Conservation (phyloP, 2,113 vertebrate species). For the Oxyura jamaicensis region DNA sequence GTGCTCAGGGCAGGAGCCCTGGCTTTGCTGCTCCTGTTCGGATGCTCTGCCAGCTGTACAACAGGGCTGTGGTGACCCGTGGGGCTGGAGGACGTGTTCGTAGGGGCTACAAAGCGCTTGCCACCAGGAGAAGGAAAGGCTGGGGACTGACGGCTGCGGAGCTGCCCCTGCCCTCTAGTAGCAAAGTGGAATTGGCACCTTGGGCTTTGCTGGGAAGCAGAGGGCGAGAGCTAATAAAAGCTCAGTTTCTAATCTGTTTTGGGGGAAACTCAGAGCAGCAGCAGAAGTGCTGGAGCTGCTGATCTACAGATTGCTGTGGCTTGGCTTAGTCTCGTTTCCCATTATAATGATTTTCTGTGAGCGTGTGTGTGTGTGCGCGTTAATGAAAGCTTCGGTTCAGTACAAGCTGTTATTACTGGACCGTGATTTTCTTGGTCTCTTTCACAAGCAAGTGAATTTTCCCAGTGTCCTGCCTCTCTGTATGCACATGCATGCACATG, state of each 20-base stretch:
- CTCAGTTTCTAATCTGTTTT: conserved; percentile 52
- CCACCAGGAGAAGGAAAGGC: not conserved
- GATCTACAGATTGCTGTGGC: conserved; percentile 41
- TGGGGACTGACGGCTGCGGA: not conserved
- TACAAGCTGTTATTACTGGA: conserved; percentile 52
- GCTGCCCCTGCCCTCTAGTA: not conserved
- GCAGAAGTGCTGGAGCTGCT: conserved; percentile 22
- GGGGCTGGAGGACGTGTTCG: not conserved
- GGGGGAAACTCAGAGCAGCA: not conserved
- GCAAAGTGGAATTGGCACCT: conserved; percentile 34
- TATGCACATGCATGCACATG: conserved; percentile 21
- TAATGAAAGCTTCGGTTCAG: conserved; percentile 54
- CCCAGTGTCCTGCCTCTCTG: not conserved
- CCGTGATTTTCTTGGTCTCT: not conserved
- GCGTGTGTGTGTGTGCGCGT: not conserved
- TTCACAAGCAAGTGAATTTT: conserved; percentile 49
- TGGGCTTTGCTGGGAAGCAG: not conserved
- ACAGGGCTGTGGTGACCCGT: not conserved
- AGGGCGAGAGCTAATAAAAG: conserved; percentile 31
- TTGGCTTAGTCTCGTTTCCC: conserved; percentile 48
- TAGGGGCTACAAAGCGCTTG: not conserved
- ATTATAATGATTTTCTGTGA: conserved; percentile 49
- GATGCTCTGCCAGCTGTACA: not conserved
- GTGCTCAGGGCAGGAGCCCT: not conserved
- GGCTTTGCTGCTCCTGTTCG: not conserved